Conservation (phyloP, 2,113 vertebrate species). For the Hemiprocne comata region DNA sequence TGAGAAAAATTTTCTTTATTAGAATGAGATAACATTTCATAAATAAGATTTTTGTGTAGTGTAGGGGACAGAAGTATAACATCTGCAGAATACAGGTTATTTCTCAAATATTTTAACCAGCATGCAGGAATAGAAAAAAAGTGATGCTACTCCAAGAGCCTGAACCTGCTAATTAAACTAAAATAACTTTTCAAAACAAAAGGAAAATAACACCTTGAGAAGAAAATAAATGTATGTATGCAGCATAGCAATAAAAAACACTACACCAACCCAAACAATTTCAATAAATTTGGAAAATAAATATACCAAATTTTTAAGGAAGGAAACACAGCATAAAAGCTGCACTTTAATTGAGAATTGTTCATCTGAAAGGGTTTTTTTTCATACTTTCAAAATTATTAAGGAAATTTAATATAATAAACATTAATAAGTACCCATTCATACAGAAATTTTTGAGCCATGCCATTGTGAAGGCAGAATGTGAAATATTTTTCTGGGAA, state of each 20-base stretch:
- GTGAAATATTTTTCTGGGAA: neutral
- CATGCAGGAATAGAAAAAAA: neutral
- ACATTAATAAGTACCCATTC: neutral
- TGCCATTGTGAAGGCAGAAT: neutral
- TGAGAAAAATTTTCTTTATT: neutral
- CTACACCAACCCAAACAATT: neutral
- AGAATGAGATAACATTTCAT: neutral
- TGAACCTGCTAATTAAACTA: neutral
- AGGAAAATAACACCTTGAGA: neutral
- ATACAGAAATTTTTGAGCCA: neutral
- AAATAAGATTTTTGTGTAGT: neutral
- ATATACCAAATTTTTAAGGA: neutral
- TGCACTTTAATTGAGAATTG: neutral
- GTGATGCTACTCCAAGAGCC: neutral
- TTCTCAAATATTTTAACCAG: neutral
- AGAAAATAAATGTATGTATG: neutral
- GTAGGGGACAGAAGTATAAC: neutral
- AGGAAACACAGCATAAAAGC: neutral
- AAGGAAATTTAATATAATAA: neutral
- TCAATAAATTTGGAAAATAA: neutral
- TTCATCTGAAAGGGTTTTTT: neutral
- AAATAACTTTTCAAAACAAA: neutral
- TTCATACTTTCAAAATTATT: neutral
- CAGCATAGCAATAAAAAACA: neutral
- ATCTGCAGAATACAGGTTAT: neutral